Percentiles rank a stretch among this genome's conserved stretches.
phyloP scores from a whole-genome alignment of 2,797 vertebrate genomes.

The Channallabes apus region DNA sequence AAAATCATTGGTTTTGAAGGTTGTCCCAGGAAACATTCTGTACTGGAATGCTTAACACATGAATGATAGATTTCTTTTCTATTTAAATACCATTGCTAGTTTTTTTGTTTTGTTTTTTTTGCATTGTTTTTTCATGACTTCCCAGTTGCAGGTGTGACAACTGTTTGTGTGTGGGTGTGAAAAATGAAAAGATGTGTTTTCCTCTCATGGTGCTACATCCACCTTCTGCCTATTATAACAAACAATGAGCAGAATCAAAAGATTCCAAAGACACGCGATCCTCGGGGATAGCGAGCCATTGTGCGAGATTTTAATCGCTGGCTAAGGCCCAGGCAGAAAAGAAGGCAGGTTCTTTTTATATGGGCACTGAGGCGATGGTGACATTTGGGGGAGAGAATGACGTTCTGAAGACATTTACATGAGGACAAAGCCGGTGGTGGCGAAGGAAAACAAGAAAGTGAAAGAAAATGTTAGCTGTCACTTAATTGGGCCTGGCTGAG shows the following conservation, averaged over 20 bases:
- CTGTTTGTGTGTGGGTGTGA: constrained; percentile 28
- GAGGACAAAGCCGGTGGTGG: constrained; percentile 60
- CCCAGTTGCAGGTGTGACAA: background rate
- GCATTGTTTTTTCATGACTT: constrained; percentile 5
- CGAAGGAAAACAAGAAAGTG: constrained; percentile 46
- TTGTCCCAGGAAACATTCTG: background rate
- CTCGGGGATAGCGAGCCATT: constrained; percentile 53
- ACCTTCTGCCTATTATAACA: constrained; percentile 52
- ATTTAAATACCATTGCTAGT: constrained; percentile 14
- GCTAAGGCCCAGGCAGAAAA: constrained; percentile 45
- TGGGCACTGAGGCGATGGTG: constrained; percentile 55
- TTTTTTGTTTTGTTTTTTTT: constrained; percentile 25
- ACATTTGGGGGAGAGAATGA: constrained; percentile 63
- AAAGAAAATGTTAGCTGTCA: constrained; percentile 57
- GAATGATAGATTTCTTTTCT: background rate
- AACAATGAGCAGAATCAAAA: constrained; percentile 52
- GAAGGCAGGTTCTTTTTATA: constrained; percentile 59
- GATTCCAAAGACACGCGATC: constrained; percentile 42
- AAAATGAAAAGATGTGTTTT: constrained; percentile 34
- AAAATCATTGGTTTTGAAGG: background rate
- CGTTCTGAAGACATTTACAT: constrained; percentile 60
- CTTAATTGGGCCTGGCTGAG: constrained; percentile 50
- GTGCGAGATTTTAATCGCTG: constrained; percentile 61
- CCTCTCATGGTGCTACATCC: constrained; percentile 29
- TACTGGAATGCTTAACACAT: background rate